phyloP scores from a whole-genome alignment of 2,113 vertebrate species.

The Pluvianellus socialis region DNA sequence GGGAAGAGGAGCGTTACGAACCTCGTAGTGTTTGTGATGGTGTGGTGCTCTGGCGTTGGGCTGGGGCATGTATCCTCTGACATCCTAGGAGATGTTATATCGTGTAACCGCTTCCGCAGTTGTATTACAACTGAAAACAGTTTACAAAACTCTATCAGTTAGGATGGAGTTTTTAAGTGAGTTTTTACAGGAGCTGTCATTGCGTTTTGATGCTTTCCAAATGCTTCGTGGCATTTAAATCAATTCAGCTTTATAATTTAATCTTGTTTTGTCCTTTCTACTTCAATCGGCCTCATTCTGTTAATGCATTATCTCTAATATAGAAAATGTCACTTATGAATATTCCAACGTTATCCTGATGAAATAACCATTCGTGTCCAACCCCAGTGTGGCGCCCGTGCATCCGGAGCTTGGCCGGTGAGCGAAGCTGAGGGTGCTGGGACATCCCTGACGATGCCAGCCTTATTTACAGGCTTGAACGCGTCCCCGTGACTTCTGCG shows the following conservation, averaged over 20 bases:
- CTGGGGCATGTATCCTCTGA: background rate
- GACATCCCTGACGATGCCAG: rapidly evolving
- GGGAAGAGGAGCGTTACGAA: background rate
- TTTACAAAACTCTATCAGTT: rapidly evolving
- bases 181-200: background rate
- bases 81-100: background rate
- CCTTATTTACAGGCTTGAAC: background rate
- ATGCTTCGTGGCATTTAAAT: background rate
- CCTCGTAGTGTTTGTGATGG: background rate
- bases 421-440: rapidly evolving
- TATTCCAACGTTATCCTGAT: rapidly evolving
- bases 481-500: background rate
- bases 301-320: background rate
- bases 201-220: background rate
- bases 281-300: background rate
- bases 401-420: background rate
- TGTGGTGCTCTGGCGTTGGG: background rate
- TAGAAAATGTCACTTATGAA: rapidly evolving
- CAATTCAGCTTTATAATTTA: background rate
- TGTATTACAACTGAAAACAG: rapidly evolving
- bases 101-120: too few relatives aligned
- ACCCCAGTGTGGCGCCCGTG: rapidly evolving
- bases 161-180: background rate
- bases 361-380: rapidly evolving
- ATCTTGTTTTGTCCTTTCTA: background rate